Conservation (phyloP, 1,140 invertebrate species). For the Drosophila takahashii region DNA sequence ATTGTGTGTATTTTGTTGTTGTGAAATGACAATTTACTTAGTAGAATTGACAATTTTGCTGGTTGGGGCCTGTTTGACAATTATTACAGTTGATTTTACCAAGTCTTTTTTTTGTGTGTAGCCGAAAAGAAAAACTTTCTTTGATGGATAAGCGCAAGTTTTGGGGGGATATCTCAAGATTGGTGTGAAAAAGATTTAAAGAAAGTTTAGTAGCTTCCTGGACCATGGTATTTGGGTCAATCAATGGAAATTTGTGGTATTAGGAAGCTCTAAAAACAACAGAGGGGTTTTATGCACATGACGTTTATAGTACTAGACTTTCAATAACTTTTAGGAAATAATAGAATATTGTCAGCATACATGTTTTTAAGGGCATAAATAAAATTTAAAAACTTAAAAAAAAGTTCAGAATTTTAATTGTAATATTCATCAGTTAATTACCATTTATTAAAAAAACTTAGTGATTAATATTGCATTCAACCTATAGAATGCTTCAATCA, state of each 20-base stretch:
- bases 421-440: not conserved
- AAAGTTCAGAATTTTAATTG: not conserved
- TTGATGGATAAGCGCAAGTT: slow-evolving; percentile 75
- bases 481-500: not conserved
- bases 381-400: too few relatives aligned
- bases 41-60: too few relatives aligned
- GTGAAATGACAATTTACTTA: too few relatives aligned
- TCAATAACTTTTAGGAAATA: too few relatives aligned
- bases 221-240: slow-evolving; percentile 20
- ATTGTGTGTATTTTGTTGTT: too few relatives aligned
- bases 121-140: slow-evolving; percentile 69
- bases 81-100: too few relatives aligned
- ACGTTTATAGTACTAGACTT: too few relatives aligned
- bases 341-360: too few relatives aligned
- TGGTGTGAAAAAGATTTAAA: slow-evolving; percentile 67
- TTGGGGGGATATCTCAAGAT: slow-evolving; percentile 26
- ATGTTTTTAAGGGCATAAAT: too few relatives aligned
- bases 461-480: not conserved
- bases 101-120: too few relatives aligned
- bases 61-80: too few relatives aligned
- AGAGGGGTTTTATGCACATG: too few relatives aligned
- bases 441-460: not conserved
- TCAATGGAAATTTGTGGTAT: not conserved
- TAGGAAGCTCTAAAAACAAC: not conserved
- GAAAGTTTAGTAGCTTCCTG: slow-evolving; percentile 59